Evolutionary conservation across 23 tunicate species (phyloP).

Genomic region (Corella eumyota): DNA sequence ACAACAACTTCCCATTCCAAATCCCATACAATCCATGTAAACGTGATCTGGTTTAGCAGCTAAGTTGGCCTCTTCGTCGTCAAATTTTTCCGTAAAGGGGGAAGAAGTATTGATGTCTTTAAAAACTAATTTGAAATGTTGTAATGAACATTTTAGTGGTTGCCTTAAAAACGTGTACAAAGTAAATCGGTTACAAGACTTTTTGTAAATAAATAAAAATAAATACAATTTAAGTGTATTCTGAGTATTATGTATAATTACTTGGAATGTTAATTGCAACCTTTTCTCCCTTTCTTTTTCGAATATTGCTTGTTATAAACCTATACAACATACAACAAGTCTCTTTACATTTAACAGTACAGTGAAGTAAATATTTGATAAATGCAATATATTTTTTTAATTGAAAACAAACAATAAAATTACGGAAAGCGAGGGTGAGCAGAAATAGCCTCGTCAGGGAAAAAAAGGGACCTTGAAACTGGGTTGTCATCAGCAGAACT

Average conservation of each 20-base stretch:
- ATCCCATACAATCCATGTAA: constrained; percentile 99
- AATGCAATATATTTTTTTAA: background rate
- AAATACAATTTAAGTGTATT: too few species aligned
- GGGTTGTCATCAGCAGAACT: constrained; percentile 71
- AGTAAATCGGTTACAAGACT: too few species aligned
- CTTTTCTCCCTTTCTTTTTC: constrained; percentile 81
- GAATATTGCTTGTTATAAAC: constrained; percentile 64
- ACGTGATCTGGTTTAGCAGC: constrained; percentile 92
- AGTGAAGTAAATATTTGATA: background rate
- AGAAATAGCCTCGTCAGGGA: constrained; percentile 89
- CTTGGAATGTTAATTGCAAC: constrained; percentile 92
- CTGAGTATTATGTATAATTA: constrained; percentile 6
- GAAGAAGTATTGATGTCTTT: constrained; percentile 79
- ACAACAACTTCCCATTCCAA: constrained; percentile 88
- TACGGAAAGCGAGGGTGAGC: constrained; percentile 93
- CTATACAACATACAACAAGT: constrained; percentile 13
- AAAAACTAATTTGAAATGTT: constrained; percentile 39
- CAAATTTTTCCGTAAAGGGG: constrained; percentile 61
- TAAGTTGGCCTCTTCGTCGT: constrained; percentile 53
- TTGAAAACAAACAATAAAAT: constrained; percentile 4
- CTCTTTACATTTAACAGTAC: background rate
- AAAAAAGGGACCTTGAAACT: constrained; percentile 77
- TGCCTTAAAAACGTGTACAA: background rate
- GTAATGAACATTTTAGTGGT: background rate
- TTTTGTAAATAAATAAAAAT: too few species aligned